phyloP scores from a whole-genome alignment of 1,140 invertebrate genomes.

The Saxidomus purpurata region DNA sequence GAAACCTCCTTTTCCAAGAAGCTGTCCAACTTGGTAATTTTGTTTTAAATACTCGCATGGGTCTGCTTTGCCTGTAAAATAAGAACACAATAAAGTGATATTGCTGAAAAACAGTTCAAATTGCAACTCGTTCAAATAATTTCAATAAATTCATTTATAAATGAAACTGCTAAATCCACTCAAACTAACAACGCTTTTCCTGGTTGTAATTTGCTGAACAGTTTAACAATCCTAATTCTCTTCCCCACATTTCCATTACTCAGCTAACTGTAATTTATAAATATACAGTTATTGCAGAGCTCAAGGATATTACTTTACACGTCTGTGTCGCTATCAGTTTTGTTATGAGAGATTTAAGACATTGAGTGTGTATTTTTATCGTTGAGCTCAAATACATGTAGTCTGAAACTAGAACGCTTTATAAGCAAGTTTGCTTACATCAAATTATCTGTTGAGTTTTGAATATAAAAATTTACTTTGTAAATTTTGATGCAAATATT shows the following conservation, averaged over 20 bases:
- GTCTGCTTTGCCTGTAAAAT: conserved; percentile 77
- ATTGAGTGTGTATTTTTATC: conserved; percentile 80
- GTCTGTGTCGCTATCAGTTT: conserved; percentile 68
- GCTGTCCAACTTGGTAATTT: conserved; percentile 87
- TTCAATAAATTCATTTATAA: conserved; percentile 20
- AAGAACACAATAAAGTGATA: conserved; percentile 18
- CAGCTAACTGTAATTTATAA: conserved; percentile 22
- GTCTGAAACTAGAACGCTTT: no score
- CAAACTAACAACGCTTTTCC: conserved; percentile 71
- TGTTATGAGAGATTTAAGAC: conserved; percentile 76
- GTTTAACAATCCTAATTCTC: conserved; percentile 73
- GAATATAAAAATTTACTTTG: neutral
- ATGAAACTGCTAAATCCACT: neutral
- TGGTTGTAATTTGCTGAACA: conserved; percentile 60
- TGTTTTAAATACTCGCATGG: conserved; percentile 79
- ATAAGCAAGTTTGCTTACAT: conserved; percentile 68
- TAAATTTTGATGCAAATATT: neutral
- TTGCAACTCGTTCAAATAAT: neutral
- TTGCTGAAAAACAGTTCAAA: neutral
- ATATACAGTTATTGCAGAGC: conserved; percentile 62
- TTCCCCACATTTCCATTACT: conserved; percentile 68
- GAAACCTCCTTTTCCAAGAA: conserved; percentile 90
- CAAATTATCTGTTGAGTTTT: conserved; percentile 33
- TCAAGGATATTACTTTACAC: conserved; percentile 19
- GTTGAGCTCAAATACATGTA: conserved; percentile 73